Evolutionary conservation across 2,888 invertebrate genomes (phyloP).

Genomic region (Thysanoteuthis rhombus): DNA sequence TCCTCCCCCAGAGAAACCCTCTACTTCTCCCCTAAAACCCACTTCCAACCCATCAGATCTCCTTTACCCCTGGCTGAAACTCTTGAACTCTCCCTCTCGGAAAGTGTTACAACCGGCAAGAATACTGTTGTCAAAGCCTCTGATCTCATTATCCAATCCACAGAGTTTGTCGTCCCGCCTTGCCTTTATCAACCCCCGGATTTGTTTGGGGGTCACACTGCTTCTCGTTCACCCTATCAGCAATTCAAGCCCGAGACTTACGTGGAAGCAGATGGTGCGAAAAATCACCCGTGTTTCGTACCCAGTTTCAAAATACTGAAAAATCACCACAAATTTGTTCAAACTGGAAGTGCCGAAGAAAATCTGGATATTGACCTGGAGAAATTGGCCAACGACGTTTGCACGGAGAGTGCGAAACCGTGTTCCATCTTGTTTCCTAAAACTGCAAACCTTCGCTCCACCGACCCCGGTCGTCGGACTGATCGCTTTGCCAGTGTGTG

Average conservation of each 20-base stretch:
- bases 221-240: constrained; percentile 48
- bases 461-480: background rate
- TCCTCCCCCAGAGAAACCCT: constrained; percentile 75
- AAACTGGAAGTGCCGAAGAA: constrained; percentile 66
- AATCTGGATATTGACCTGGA: background rate
- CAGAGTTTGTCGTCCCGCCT: background rate
- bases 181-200: constrained; percentile 37
- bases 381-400: background rate
- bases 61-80: constrained; percentile 35
- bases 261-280: constrained; percentile 41
- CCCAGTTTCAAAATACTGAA: constrained; percentile 76
- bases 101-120: background rate
- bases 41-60: constrained; percentile 82
- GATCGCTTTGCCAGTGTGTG: background rate
- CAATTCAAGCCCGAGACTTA: constrained; percentile 39
- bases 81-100: constrained; percentile 16
- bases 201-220: constrained; percentile 51
- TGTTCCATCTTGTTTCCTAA: background rate
- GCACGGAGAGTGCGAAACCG: background rate
- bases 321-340: constrained; percentile 72
- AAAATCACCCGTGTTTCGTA: constrained; percentile 69
- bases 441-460: background rate
- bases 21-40: constrained; percentile 81
- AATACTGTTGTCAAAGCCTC: constrained; percentile 30
- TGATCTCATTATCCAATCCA: constrained; percentile 26